These are phyloP conservation scores for Brachionus koreanus DNA, from an alignment of 1,140 invertebrate genomes.

Conservation along the genomic window DNA sequence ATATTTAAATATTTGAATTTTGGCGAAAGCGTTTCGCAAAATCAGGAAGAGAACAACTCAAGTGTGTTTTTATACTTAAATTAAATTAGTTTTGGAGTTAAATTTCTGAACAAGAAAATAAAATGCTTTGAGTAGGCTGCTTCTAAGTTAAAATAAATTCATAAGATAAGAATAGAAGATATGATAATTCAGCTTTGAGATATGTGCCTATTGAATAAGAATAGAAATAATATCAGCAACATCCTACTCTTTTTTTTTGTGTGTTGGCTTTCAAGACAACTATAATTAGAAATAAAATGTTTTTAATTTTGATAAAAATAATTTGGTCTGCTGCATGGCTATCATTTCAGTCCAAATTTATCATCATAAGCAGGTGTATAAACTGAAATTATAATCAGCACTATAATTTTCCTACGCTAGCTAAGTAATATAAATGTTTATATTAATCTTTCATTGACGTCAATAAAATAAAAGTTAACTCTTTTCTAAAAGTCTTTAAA, in stretches of 20 bases:
- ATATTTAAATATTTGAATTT: not conserved
- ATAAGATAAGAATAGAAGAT: constrained; percentile 27
- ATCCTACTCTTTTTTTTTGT: not conserved
- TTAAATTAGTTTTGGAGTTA: constrained; percentile 27
- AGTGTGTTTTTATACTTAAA: constrained; percentile 32
- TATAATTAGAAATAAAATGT: constrained; percentile 30
- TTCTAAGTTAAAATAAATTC: not conserved
- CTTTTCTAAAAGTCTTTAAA: not conserved
- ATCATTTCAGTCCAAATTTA: not conserved
- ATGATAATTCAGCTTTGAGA: constrained; percentile 28
- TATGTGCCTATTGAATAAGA: constrained; percentile 28
- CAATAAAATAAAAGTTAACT: not conserved
- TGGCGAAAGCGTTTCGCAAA: not conserved
- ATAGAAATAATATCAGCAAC: constrained; percentile 29
- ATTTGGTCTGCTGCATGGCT: not conserved
- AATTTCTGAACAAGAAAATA: constrained; percentile 2
- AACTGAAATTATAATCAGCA: not conserved
- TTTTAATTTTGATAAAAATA: constrained; percentile 13
- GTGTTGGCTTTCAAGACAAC: not conserved
- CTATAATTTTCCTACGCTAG: not conserved
- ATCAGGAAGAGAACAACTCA: constrained; percentile 34
- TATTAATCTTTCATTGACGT: not conserved
- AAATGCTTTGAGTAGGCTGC: constrained; percentile 19
- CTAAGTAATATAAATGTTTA: not conserved
- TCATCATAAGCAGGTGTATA: not conserved